phyloP scores from a whole-genome alignment of 2,888 invertebrate genomes.

The Acleris laterana region DNA sequence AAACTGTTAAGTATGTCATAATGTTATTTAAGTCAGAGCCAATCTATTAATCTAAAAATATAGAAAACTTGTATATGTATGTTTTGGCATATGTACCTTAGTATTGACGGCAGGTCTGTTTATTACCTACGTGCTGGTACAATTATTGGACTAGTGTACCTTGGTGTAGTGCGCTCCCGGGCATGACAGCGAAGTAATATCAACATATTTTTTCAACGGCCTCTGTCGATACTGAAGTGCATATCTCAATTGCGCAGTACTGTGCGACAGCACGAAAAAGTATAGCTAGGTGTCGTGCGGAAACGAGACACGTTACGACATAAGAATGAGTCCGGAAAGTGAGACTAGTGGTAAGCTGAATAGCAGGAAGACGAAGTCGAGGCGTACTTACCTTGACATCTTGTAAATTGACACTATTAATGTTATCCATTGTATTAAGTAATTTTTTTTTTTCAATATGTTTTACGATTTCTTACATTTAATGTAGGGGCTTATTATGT shows the following conservation, averaged over 20 bases:
- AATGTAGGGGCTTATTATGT: neutral
- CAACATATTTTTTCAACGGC: neutral
- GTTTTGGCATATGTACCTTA: slow-evolving; percentile 4
- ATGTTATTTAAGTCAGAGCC: slow-evolving; percentile 1
- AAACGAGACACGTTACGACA: neutral
- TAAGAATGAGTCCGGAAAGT: slow-evolving; percentile 67
- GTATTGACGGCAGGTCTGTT: slow-evolving; percentile 9
- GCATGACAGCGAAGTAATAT: neutral
- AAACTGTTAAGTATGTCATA: neutral
- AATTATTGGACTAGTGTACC: neutral
- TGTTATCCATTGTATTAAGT: slow-evolving; percentile 27
- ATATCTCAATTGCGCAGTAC: neutral
- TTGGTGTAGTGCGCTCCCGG: neutral
- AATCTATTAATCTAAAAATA: slow-evolving; percentile 1
- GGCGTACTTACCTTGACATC: slow-evolving; percentile 30
- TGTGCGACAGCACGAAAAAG: no score
- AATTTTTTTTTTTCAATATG: slow-evolving; percentile 9
- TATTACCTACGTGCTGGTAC: no score
- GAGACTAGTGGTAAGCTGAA: slow-evolving; percentile 47
- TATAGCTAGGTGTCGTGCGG: no score
- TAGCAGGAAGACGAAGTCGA: slow-evolving; percentile 37
- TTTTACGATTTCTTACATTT: no score
- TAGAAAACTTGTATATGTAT: neutral
- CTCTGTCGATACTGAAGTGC: slow-evolving; percentile 20
- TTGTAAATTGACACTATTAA: slow-evolving; percentile 30